These are phyloP conservation scores for Drosophila hamatofila DNA, from an alignment of 2,888 invertebrate species.

Conservation along the genomic window DNA sequence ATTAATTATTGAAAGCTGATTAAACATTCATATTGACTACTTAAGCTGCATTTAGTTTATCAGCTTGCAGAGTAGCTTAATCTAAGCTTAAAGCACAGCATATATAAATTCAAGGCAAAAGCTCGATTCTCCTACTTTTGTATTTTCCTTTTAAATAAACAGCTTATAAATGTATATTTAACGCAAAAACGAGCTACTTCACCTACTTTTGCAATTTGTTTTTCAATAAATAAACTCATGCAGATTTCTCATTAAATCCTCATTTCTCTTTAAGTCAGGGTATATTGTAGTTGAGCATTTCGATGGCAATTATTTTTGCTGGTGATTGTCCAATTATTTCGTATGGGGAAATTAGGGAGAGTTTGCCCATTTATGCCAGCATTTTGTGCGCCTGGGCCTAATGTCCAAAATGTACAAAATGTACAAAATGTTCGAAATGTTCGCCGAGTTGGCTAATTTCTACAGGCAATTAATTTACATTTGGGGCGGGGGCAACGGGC, in stretches of 20 bases:
- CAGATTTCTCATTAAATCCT: background rate
- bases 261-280: constrained; percentile 1
- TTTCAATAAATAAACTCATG: too few relatives aligned
- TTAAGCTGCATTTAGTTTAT: background rate
- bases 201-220: too few relatives aligned
- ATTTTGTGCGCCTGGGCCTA: constrained; percentile 42
- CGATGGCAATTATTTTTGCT: background rate
- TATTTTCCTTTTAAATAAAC: background rate
- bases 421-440: constrained; percentile 50
- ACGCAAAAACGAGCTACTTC: too few relatives aligned
- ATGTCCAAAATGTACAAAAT: constrained; percentile 53
- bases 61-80: background rate
- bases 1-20: background rate
- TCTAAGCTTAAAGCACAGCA: background rate
- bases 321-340: constrained; percentile 37
- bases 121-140: background rate
- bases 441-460: constrained; percentile 69
- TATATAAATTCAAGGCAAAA: background rate
- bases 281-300: constrained; percentile 20
- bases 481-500: constrained; percentile 30
- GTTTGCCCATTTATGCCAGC: constrained; percentile 29
- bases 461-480: constrained; percentile 78
- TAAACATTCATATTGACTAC: too few relatives aligned
- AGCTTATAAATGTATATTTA: too few relatives aligned
- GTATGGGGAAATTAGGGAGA: constrained; percentile 32